Conservation (phyloP, 1,140 invertebrate genomes). For the Ooceraea biroi region DNA sequence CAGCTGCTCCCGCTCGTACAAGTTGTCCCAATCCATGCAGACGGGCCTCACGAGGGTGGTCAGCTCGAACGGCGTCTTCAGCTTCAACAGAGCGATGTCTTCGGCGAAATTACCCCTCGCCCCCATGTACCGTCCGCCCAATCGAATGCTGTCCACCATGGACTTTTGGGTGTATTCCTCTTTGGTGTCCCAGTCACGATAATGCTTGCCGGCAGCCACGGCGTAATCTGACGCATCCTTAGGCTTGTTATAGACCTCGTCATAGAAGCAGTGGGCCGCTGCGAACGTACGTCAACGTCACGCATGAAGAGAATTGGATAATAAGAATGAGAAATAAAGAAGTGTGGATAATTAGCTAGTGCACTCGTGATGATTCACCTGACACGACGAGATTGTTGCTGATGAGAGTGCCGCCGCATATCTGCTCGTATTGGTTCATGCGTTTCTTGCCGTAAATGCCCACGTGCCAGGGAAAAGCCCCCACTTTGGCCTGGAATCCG, state of each 20-base stretch:
- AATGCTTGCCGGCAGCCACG: slow-evolving; percentile 83
- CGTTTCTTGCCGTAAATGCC: slow-evolving; percentile 85
- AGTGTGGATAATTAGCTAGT: not conserved
- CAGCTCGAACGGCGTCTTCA: slow-evolving; percentile 78
- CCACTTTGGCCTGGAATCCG: slow-evolving; percentile 80
- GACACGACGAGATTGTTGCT: slow-evolving; percentile 78
- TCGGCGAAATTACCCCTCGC: slow-evolving; percentile 79
- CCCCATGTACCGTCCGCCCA: slow-evolving; percentile 63
- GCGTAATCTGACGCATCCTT: slow-evolving; percentile 74
- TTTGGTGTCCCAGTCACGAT: slow-evolving; percentile 74
- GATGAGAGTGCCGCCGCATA: slow-evolving; percentile 86
- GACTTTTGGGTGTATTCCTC: slow-evolving; percentile 81
- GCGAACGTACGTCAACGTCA: slow-evolving; percentile 2
- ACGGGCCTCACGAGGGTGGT: slow-evolving; percentile 81
- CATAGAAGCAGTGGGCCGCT: slow-evolving; percentile 86
- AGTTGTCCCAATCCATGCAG: slow-evolving; percentile 83
- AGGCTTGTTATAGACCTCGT: slow-evolving; percentile 70
- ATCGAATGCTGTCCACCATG: slow-evolving; percentile 71
- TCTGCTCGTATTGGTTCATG: slow-evolving; percentile 76
- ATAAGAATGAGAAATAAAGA: not conserved
- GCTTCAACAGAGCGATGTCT: slow-evolving; percentile 80
- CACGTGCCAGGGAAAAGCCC: slow-evolving; percentile 87
- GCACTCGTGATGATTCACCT: slow-evolving; percentile 66
- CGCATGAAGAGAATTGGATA: not conserved
- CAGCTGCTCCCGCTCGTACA: slow-evolving; percentile 82